These are phyloP conservation scores for Lacerta agilis DNA, from an alignment of 2,797 vertebrate species.

Conservation along the genomic window DNA sequence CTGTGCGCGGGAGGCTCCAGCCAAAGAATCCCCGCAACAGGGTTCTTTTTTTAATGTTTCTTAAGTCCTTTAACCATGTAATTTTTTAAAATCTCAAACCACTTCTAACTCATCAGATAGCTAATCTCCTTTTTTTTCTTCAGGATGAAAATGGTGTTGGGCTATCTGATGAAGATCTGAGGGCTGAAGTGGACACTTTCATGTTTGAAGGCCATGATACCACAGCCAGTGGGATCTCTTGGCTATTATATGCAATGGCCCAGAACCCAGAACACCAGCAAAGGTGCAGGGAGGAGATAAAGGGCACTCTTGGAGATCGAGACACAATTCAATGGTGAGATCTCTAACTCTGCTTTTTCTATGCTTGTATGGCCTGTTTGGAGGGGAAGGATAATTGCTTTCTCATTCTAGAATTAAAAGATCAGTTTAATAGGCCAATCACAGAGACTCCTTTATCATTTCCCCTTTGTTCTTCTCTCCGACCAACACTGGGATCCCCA, in stretches of 20 bases:
- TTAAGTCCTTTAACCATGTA: not conserved
- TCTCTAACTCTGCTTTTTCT: not conserved
- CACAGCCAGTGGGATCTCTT: constrained; percentile 85
- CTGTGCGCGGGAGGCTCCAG: too few relatives aligned
- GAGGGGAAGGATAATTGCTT: not conserved
- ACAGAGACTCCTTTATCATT: not conserved
- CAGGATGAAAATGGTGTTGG: constrained; percentile 85
- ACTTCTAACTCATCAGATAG: not conserved
- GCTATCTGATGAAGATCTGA: constrained; percentile 85
- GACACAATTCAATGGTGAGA: constrained; percentile 87
- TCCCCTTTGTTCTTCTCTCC: too few relatives aligned
- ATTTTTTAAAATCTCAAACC: not conserved
- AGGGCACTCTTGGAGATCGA: constrained; percentile 74
- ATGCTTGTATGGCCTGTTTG: not conserved
- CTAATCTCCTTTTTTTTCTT: not conserved
- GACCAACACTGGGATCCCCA: too few relatives aligned
- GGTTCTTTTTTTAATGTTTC: too few relatives aligned
- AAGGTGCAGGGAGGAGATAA: constrained; percentile 87
- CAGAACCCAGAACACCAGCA: constrained; percentile 88
- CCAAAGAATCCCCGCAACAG: too few relatives aligned
- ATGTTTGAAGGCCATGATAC: constrained; percentile 92
- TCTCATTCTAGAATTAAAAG: not conserved
- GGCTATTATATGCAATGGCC: constrained; percentile 87
- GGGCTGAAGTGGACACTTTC: constrained; percentile 90
- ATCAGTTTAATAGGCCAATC: not conserved